A percentile compares a stretch with the other conserved stretches of the same genome.
Evolutionary conservation across 1,140 invertebrate species (phyloP).

Genomic region (Druon quercuslanigerum): DNA sequence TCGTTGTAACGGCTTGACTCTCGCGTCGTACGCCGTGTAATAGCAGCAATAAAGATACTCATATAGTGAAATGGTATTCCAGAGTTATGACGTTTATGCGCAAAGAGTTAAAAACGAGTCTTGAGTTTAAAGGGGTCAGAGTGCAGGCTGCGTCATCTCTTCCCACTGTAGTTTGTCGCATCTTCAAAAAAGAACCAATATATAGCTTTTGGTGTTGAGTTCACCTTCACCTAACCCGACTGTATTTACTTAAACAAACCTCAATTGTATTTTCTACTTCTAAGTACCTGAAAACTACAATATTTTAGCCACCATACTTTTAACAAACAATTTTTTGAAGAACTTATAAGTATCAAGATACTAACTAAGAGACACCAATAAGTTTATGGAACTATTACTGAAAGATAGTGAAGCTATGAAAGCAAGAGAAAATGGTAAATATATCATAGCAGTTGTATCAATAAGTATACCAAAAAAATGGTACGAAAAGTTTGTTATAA

Average conservation of each 20-base stretch:
- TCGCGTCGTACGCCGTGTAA: background rate
- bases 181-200: background rate
- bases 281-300: too few species aligned
- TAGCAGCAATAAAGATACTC: slow-evolving; percentile 35
- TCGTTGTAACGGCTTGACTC: background rate
- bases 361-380: too few species aligned
- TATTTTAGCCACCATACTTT: too few species aligned
- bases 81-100: slow-evolving; percentile 32
- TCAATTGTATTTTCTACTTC: background rate
- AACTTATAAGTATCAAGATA: too few species aligned
- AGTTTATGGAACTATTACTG: too few species aligned
- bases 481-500: too few species aligned
- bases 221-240: background rate
- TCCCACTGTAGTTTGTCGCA: background rate
- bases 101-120: slow-evolving; percentile 4
- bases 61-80: slow-evolving; percentile 25
- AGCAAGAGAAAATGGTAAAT: too few species aligned
- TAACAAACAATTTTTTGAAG: too few species aligned
- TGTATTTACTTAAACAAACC: background rate
- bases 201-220: background rate
- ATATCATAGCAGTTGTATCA: too few species aligned
- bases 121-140: slow-evolving; percentile 7
- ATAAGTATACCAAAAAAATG: too few species aligned
- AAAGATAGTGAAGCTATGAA: too few species aligned
- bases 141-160: background rate